These are phyloP conservation scores for Henicopernis longicauda DNA, from an alignment of 2,113 vertebrate species.

Conservation along the genomic window DNA sequence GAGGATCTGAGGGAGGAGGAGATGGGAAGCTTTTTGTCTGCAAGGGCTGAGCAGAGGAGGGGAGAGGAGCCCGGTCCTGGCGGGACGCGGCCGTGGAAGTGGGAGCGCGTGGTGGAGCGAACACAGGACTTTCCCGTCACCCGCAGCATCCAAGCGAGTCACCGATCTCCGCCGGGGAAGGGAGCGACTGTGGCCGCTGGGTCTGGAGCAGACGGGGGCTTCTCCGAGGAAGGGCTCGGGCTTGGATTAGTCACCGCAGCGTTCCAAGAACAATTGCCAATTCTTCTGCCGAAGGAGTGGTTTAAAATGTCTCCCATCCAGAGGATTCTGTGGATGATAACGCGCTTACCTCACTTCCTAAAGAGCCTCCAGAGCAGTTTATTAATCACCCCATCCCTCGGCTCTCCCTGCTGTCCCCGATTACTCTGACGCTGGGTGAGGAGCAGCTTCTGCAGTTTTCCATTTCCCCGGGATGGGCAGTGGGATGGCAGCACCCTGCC, in stretches of 20 bases:
- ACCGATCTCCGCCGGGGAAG: accelerated
- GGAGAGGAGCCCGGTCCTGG: neutral
- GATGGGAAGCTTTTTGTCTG: conserved; percentile 3
- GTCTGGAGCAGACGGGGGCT: neutral
- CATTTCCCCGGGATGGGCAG: conserved; percentile 6
- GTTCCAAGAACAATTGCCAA: neutral
- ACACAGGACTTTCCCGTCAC: neutral
- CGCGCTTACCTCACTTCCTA: conserved; percentile 19
- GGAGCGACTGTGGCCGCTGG: neutral
- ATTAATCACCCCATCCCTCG: neutral
- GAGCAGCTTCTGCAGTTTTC: neutral
- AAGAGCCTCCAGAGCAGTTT: neutral
- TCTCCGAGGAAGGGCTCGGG: neutral
- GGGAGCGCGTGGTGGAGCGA: accelerated
- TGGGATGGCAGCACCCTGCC: conserved; percentile 25
- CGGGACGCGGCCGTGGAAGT: neutral
- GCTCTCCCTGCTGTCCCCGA: neutral
- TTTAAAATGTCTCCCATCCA: conserved; percentile 2
- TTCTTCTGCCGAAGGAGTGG: neutral
- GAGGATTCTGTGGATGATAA: conserved; percentile 10
- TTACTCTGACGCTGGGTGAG: neutral
- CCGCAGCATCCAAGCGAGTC: neutral
- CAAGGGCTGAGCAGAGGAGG: neutral
- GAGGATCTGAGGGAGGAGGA: conserved; percentile 18
- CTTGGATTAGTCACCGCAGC: neutral